Conservation (phyloP, 2,888 invertebrate species). For the Apamea epomidion region DNA sequence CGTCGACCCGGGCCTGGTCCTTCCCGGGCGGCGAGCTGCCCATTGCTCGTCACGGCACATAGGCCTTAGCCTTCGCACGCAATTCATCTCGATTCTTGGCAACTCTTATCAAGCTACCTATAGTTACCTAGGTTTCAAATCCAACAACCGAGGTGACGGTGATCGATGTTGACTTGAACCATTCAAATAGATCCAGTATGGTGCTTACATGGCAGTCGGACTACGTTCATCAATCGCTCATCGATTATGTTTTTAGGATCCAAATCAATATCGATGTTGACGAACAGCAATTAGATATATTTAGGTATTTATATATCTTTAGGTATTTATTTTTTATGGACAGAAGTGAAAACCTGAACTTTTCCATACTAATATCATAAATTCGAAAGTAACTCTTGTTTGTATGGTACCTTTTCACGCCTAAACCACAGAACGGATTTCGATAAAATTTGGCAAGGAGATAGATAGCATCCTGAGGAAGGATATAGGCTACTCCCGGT, state of each 20-base stretch:
- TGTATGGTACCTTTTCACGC: not conserved
- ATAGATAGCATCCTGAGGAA: not conserved
- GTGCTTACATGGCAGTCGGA: not conserved
- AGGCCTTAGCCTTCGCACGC: not conserved
- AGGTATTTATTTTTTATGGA: not conserved
- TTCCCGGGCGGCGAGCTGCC: too few relatives aligned
- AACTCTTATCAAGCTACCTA: not conserved
- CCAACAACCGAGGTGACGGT: not conserved
- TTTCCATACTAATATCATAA: too few relatives aligned
- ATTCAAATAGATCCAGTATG: not conserved
- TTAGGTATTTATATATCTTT: not conserved
- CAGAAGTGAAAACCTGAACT: not conserved
- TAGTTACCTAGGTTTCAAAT: not conserved
- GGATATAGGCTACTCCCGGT: not conserved
- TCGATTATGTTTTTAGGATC: not conserved
- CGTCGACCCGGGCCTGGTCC: too few relatives aligned
- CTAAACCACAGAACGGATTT: not conserved
- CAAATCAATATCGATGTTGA: not conserved
- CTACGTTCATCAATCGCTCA: conserved; percentile 1
- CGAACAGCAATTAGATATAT: not conserved
- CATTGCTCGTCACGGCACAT: too few relatives aligned
- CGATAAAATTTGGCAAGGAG: not conserved
- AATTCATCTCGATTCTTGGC: not conserved
- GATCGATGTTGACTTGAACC: not conserved
- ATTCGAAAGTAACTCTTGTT: not conserved